Evolutionary conservation across 2,797 vertebrate species (phyloP).

Genomic region (Tokudaia muenninki): DNA sequence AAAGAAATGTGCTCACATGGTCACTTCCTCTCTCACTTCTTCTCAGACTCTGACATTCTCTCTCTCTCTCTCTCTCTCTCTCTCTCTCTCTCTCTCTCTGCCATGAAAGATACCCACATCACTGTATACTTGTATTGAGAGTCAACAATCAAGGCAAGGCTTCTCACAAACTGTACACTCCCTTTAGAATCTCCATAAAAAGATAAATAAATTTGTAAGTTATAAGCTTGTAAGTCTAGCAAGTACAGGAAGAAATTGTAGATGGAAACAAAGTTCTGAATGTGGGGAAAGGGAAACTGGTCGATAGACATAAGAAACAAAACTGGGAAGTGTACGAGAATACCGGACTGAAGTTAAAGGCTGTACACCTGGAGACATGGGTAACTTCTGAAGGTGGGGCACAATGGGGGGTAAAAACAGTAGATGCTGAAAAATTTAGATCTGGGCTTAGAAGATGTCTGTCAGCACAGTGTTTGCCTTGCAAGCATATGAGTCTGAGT

Average conservation of each 20-base stretch:
- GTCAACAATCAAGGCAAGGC: slow-evolving; percentile 9
- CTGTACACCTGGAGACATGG: background rate
- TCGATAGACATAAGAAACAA: background rate
- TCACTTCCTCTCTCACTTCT: background rate
- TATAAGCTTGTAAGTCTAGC: slow-evolving; percentile 32
- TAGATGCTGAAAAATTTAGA: background rate
- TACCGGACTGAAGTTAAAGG: background rate
- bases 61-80: background rate
- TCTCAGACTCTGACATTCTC: background rate
- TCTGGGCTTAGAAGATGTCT: background rate
- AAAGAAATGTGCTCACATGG: background rate
- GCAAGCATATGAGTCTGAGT: background rate
- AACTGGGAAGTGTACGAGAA: background rate
- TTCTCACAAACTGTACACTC: background rate
- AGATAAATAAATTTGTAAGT: background rate
- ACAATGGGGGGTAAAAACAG: background rate
- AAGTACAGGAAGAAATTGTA: background rate
- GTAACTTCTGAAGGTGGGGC: background rate
- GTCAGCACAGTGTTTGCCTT: background rate
- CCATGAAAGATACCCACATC: background rate
- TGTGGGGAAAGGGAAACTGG: background rate
- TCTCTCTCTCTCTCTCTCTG: background rate
- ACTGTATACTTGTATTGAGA: background rate
- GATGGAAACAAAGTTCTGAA: slow-evolving; percentile 18
- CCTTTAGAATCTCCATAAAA: slow-evolving; percentile 29